Evolutionary conservation across 2,888 invertebrate species (phyloP).

Genomic region (Nebria brevicollis): DNA sequence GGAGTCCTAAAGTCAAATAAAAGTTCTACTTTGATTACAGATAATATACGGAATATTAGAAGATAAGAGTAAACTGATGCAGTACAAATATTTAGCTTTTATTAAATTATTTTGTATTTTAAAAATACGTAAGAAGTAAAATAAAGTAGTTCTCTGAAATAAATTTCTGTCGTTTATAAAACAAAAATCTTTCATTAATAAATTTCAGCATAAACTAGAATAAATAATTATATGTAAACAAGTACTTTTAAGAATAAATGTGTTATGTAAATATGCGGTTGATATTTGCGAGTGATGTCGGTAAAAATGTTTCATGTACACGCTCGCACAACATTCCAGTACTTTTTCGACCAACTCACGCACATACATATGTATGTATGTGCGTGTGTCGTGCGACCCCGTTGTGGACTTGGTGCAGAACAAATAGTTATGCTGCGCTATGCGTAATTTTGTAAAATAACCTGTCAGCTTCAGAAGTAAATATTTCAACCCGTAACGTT

Average conservation of each 20-base stretch:
- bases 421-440: slow-evolving; percentile 42
- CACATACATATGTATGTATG: slow-evolving; percentile 8
- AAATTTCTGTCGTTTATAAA: no score
- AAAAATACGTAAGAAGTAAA: no score
- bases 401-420: slow-evolving; percentile 4
- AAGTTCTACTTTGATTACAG: not conserved
- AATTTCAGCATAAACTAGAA: no score
- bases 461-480: slow-evolving; percentile 46
- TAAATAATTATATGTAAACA: not conserved
- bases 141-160: no score
- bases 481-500: slow-evolving; percentile 37
- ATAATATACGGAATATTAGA: no score
- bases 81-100: no score
- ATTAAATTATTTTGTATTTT: no score
- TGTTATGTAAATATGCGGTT: not conserved
- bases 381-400: slow-evolving; percentile 3
- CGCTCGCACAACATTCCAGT: slow-evolving; percentile 37
- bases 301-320: slow-evolving; percentile 42
- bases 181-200: no score
- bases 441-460: slow-evolving; percentile 45
- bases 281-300: slow-evolving; percentile 7
- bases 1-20: not conserved
- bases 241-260: not conserved
- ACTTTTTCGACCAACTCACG: slow-evolving; percentile 16
- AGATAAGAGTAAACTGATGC: no score